These are phyloP conservation scores for Centropus bengalensis DNA, from an alignment of 2,113 vertebrate genomes.

Conservation along the genomic window DNA sequence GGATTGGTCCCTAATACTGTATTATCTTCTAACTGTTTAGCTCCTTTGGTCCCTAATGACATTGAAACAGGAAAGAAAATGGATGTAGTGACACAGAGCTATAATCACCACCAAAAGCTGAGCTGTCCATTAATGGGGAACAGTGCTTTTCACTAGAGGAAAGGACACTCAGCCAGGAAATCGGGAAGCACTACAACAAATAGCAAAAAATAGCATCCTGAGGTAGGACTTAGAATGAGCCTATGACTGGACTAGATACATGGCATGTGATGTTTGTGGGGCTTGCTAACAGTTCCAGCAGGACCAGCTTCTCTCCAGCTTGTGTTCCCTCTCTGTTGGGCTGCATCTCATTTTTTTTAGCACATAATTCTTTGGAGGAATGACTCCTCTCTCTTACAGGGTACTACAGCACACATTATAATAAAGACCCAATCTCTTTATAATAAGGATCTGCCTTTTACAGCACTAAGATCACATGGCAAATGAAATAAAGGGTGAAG, in stretches of 20 bases:
- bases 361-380: not conserved
- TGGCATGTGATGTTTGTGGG: not conserved
- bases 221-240: not conserved
- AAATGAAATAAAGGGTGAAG: not conserved
- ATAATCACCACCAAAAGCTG: not conserved
- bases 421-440: not conserved
- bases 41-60: not conserved
- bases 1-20: not conserved
- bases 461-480: accelerated
- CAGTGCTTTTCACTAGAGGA: not conserved
- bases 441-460: not conserved
- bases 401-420: not conserved
- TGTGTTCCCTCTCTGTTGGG: not conserved
- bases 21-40: not conserved
- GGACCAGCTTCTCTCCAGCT: not conserved
- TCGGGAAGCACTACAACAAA: not conserved
- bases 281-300: not conserved
- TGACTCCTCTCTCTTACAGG: not conserved
- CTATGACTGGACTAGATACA: not conserved
- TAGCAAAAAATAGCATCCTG: accelerated
- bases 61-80: not conserved
- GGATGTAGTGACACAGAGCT: not conserved
- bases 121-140: not conserved
- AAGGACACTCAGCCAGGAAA: not conserved
- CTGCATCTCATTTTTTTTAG: not conserved